Conservation (phyloP, 2,888 invertebrate genomes). For the Noctua comes region DNA sequence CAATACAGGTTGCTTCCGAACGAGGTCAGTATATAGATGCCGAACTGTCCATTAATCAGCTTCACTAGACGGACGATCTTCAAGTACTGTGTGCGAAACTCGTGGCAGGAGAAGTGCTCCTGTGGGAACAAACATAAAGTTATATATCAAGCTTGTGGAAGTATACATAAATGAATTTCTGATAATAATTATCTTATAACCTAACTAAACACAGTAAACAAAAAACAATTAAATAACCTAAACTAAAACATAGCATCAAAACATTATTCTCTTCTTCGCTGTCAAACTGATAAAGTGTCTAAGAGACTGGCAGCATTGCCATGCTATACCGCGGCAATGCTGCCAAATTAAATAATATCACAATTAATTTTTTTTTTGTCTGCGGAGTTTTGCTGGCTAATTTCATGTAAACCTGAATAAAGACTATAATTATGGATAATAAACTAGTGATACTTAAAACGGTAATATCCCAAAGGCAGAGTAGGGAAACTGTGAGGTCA, state of each 20-base stretch:
- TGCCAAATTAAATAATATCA: too few relatives aligned
- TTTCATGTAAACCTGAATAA: neutral
- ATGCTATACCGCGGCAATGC: neutral
- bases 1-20: conserved; percentile 92
- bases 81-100: conserved; percentile 89
- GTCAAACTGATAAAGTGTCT: neutral
- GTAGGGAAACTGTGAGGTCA: neutral
- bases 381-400: too few relatives aligned
- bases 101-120: conserved; percentile 85
- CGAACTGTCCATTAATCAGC: conserved; percentile 90
- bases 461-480: neutral
- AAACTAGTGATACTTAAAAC: neutral
- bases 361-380: neutral
- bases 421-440: neutral
- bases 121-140: conserved; percentile 66
- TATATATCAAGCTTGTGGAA: neutral
- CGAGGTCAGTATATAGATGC: conserved; percentile 91
- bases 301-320: neutral
- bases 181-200: neutral
- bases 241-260: neutral
- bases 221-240: neutral
- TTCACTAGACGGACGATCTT: conserved; percentile 89
- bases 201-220: too few relatives aligned
- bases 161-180: neutral
- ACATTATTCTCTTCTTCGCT: neutral